Percentiles rank a stretch among this genome's conserved stretches.
Evolutionary conservation across 2,888 invertebrate species (phyloP).

Genomic region (Girardia tigrina): DNA sequence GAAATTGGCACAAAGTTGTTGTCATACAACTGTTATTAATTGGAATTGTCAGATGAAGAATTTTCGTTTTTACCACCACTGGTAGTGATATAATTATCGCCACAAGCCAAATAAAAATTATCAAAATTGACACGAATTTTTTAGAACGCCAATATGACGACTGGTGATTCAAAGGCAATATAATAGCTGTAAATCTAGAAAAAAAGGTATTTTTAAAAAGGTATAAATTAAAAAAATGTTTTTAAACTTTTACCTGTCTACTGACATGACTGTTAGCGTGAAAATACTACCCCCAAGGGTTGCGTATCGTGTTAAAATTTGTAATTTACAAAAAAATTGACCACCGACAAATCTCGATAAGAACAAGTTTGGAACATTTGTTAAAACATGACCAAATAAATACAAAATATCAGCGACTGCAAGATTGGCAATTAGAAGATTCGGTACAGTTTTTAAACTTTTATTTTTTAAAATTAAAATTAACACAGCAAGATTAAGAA

Average conservation of each 20-base stretch:
- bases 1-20: neutral
- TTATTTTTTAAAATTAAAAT: neutral
- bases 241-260: neutral
- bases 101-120: neutral
- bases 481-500: neutral
- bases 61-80: neutral
- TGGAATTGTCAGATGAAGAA: neutral
- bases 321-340: neutral
- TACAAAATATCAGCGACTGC: conserved; percentile 3
- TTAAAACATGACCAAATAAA: neutral
- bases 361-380: neutral
- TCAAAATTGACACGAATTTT: neutral
- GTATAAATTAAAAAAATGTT: neutral
- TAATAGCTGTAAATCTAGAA: neutral
- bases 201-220: neutral
- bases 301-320: neutral
- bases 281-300: neutral
- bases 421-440: neutral
- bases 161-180: neutral
- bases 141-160: conserved; percentile 1
- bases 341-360: neutral
- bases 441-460: conserved; percentile 14
- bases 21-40: neutral
- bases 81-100: neutral
- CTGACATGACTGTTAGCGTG: neutral